These are phyloP conservation scores for rabbit (Oryctolagus cuniculus) DNA, from an alignment of 2,113 vertebrate genomes.

Conservation along the genomic window DNA sequence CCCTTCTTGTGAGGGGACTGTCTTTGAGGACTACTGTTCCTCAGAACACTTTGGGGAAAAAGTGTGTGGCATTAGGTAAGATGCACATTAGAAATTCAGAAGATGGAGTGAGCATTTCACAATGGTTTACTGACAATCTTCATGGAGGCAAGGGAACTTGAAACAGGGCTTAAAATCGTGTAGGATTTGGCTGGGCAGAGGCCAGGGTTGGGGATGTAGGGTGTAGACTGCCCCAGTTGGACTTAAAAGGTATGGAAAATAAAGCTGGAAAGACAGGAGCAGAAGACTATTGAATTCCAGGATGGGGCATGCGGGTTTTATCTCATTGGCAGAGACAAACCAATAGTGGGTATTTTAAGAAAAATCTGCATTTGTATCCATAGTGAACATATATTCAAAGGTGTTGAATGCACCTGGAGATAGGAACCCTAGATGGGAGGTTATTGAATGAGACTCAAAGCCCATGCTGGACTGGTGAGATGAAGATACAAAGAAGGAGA, in stretches of 20 bases:
- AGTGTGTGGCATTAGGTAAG: neutral
- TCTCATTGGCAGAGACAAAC: neutral
- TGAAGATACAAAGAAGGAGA: neutral
- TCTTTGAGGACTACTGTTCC: neutral
- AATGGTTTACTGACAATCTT: neutral
- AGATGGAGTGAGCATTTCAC: neutral
- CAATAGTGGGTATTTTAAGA: neutral
- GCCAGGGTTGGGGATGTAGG: neutral
- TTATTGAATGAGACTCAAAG: neutral
- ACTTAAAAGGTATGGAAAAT: neutral
- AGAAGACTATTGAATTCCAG: neutral
- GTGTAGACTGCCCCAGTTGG: neutral
- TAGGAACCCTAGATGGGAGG: neutral
- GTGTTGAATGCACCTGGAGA: neutral
- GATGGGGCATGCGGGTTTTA: neutral
- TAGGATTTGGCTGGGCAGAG: neutral
- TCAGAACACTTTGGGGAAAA: neutral
- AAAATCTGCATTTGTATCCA: slow-evolving; percentile 15
- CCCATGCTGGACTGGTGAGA: neutral
- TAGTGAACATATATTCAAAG: neutral
- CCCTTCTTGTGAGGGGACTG: neutral
- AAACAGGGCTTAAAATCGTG: neutral
- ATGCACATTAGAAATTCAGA: neutral
- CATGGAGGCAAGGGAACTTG: neutral
- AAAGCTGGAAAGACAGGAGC: neutral